These are phyloP conservation scores for Crax fasciolata DNA, from an alignment of 2,797 vertebrate species.

Conservation along the genomic window DNA sequence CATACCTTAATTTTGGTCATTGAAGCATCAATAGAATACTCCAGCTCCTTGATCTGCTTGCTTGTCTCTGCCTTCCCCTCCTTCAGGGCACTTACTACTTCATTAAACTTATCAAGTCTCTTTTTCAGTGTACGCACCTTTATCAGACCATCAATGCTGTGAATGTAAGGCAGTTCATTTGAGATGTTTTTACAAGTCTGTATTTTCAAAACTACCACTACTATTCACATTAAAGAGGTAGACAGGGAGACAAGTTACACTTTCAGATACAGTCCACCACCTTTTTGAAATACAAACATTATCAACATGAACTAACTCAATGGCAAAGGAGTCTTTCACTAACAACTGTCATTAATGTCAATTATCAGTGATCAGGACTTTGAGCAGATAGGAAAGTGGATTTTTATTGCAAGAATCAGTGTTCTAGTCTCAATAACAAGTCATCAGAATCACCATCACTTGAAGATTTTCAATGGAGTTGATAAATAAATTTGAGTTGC, in stretches of 20 bases:
- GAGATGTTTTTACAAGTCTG: background rate
- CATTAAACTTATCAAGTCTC: slow-evolving; percentile 90
- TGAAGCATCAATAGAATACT: slow-evolving; percentile 87
- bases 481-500: background rate
- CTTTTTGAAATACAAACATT: background rate
- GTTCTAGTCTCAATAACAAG: background rate
- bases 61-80: slow-evolving; percentile 94
- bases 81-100: slow-evolving; percentile 92
- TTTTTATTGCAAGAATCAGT: background rate
- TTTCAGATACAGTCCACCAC: background rate
- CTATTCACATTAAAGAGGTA: background rate
- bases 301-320: background rate
- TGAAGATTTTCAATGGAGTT: background rate
- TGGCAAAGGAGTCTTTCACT: background rate
- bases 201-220: background rate
- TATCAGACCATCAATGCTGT: slow-evolving; percentile 92
- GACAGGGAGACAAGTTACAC: background rate
- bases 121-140: slow-evolving; percentile 91
- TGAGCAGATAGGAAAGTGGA: background rate
- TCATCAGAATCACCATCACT: background rate
- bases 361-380: background rate
- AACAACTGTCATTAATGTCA: background rate
- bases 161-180: background rate
- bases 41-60: slow-evolving; percentile 90
- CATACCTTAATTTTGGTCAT: slow-evolving; percentile 93